Evolutionary conservation across 2,888 invertebrate species (phyloP), one percentile per base, ranked within the genome.

Genomic region (Drosophila macrospina): DNA sequence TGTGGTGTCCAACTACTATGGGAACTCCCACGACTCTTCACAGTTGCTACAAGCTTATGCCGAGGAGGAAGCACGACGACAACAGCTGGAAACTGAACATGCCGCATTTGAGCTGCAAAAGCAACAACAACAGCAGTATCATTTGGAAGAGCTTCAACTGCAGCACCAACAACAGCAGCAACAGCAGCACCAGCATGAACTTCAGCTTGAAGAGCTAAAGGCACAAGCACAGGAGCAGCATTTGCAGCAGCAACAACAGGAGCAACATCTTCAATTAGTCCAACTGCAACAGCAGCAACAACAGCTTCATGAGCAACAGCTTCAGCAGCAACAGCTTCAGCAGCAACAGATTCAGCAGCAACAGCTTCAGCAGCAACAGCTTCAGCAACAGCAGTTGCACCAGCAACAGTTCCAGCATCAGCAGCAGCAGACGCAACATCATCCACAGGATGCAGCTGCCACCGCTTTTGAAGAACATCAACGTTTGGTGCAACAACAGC

Each of bases 1-100:
- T 69, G 86, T 91, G 6, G 91, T 91, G 2, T 92, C 92, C 1
- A 92, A 91, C 60, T 91, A 87, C 63, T 91, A 90, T 69, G 90
- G 89, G 11, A 90, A 90, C 48, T 68, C 86, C 1, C 89, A 90
- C 30, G 91, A 91, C 37, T 90, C 91, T 0, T 86, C 90, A 5
- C 91, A 91, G 57, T 75, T 91, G 24, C 65, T 91, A 7, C 91
- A 91, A 51, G 90, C 91, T 0, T 91, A 91, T 56, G 90, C 86
- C 0, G 91, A 92, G 30, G 91, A 92, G 47, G 91, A 91, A 47
- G 81, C 86, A 2, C 89, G 88, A 3, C 80, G 88, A 0, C 90
- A 91, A 48, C 89, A 90, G 44, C 59, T 79, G n/a, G 89, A 90
- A 45, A 89, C 88, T 2, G 83, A 90, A 20, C 83, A 89, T n/a